Evolutionary conservation across 2,888 invertebrate genomes (phyloP).

Genomic region (Drosophila mettleri): DNA sequence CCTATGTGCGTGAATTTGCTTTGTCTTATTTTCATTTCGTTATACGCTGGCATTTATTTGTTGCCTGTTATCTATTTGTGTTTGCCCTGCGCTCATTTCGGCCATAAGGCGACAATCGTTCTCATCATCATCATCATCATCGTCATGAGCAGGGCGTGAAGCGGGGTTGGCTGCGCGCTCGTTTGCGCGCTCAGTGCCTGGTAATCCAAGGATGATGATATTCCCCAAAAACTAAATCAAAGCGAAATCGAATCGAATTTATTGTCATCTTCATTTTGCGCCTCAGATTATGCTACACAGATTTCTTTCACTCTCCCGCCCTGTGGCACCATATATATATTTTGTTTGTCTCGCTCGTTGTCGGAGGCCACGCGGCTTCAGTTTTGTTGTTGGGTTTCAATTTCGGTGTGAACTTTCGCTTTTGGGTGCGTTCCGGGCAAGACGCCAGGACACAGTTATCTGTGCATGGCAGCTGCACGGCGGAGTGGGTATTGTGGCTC

Average conservation of each 20-base stretch:
- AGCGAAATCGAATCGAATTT: slow-evolving; percentile 81
- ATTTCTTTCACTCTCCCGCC: slow-evolving; percentile 27
- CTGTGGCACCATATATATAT: background rate
- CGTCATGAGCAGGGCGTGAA: slow-evolving; percentile 29
- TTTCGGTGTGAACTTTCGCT: slow-evolving; percentile 79
- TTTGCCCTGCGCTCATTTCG: slow-evolving; percentile 68
- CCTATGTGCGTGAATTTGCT: slow-evolving; percentile 65
- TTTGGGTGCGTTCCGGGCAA: slow-evolving; percentile 50
- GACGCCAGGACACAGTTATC: slow-evolving; percentile 23
- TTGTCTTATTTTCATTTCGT: slow-evolving; percentile 80
- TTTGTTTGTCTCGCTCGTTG: background rate
- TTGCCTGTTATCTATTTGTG: slow-evolving; percentile 77
- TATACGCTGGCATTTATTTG: slow-evolving; percentile 74
- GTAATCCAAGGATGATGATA: slow-evolving; percentile 79
- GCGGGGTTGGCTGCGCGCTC: slow-evolving; percentile 16
- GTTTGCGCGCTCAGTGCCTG: slow-evolving; percentile 41
- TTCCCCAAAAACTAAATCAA: slow-evolving; percentile 78
- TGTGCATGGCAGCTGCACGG: slow-evolving; percentile 21
- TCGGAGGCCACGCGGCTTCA: slow-evolving; percentile 32
- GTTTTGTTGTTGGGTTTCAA: slow-evolving; percentile 70
- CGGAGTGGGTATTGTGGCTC: background rate
- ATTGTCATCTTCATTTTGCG: slow-evolving; percentile 80
- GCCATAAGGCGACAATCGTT: slow-evolving; percentile 79
- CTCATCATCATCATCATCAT: slow-evolving; percentile 45
- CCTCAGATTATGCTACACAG: slow-evolving; percentile 72